Evolutionary conservation across 2,797 vertebrate genomes (phyloP).

Genomic region (Xiphophorus birchmanni): DNA sequence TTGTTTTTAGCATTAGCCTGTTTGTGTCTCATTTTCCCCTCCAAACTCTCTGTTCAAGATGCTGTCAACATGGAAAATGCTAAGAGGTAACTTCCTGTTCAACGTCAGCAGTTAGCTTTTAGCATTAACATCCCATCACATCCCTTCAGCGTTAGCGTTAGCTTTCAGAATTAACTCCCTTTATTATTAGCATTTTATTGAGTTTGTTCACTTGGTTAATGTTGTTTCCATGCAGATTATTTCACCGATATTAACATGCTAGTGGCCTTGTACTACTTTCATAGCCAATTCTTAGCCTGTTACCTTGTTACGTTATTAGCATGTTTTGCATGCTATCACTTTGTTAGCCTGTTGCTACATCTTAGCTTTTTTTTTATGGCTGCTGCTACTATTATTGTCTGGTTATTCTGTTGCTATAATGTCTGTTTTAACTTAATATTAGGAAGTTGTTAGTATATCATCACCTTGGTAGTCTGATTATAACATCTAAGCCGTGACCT

Average conservation of each 20-base stretch:
- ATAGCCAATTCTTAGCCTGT: not conserved
- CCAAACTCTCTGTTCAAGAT: conserved; percentile 63
- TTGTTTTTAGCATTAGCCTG: conserved; percentile 42
- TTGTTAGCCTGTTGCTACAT: not conserved
- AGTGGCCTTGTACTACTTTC: not conserved
- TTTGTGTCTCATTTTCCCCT: conserved; percentile 57
- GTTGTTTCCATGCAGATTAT: not conserved
- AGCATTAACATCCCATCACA: conserved; percentile 37
- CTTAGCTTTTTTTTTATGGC: not conserved
- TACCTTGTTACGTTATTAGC: not conserved
- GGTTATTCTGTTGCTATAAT: not conserved
- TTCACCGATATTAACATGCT: not conserved
- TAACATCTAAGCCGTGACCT: not conserved
- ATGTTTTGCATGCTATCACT: not conserved
- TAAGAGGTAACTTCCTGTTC: conserved; percentile 54
- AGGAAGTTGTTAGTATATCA: not conserved
- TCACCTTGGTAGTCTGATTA: not conserved
- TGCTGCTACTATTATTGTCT: not conserved
- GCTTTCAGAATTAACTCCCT: conserved; percentile 36
- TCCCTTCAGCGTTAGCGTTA: conserved; percentile 39
- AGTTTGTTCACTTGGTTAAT: not conserved
- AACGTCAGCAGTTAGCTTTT: conserved; percentile 38
- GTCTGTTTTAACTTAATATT: not conserved
- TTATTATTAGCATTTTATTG: not conserved
- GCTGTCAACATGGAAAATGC: conserved; percentile 22